Base-by-base conservation (phyloP, 2,888 invertebrate genomes). In the Calephelis perditalis region DNA sequence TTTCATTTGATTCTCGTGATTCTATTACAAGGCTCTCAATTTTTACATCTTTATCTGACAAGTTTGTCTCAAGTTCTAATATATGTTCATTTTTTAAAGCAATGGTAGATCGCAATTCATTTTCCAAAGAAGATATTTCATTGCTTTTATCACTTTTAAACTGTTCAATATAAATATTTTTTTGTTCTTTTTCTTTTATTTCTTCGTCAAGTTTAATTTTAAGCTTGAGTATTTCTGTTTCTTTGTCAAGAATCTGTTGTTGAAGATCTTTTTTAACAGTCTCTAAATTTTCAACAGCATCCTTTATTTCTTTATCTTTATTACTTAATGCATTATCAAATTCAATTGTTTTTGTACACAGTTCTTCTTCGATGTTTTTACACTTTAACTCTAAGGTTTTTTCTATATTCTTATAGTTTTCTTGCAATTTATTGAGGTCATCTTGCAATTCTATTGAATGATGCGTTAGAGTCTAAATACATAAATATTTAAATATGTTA, bases 401-500 rank as follows among this genome's bases (percentile, higher is more conserved):
- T 73, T 85, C 78, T 3, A 74, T 65, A 46, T 77, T 76, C 55
- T 65, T 65, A 57, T 80, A 69, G 66, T 81, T 81, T 60, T 72
- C 70, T 72, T 81, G 73, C 55, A 82, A 71, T 45, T 64, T 71
- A 64, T 81, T 75, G 71, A 84, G 68, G 63, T 86, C 78, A 58
- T 68, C 68, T 75, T 79, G 71, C 67, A 85, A 77, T 67, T 75
- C 74, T 61, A 76, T 76, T 69, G 79, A 74, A 61, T 57, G 67
- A 67, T 73, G 70, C 59, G 65, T 65, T 68, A 75, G 76, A 68
- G 81, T 85, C 87, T 87, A 82, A 78, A 65, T 68, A 76, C 65
- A 63, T 58, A 59, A 64, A 10, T 7, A 26, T 44, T 37, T 54
- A n/a, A 59, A 35, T 10, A 11, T 2, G 54, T 26, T 55, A 44